A percentile compares a stretch with the other conserved stretches of the same genome.
These are phyloP conservation scores for Notodonta dromedarius DNA, from an alignment of 2,888 invertebrate species.

Conservation along the genomic window DNA sequence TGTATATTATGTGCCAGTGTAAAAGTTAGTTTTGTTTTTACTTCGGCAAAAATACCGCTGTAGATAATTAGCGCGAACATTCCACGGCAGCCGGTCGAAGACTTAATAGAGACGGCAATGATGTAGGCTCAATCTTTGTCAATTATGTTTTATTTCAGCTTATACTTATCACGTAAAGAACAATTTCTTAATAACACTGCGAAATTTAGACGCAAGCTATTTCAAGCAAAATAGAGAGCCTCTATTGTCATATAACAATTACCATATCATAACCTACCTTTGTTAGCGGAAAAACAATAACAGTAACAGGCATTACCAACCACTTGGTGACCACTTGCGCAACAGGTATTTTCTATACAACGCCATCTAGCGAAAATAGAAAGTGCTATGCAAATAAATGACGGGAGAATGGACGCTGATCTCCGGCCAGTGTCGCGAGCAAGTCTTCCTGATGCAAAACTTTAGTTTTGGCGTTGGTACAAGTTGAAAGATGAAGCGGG, in stretches of 20 bases:
- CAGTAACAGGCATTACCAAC: constrained; percentile 21
- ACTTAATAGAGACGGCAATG: too few species aligned
- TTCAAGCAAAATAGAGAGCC: not conserved
- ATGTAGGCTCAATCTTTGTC: too few species aligned
- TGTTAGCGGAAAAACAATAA: constrained; percentile 39
- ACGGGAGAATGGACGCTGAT: constrained; percentile 55
- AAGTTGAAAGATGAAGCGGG: constrained; percentile 19
- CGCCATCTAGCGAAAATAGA: constrained; percentile 75
- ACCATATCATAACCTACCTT: constrained; percentile 27
- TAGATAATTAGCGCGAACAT: too few species aligned
- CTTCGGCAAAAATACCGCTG: too few species aligned
- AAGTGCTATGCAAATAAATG: constrained; percentile 71
- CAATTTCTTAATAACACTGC: too few species aligned
- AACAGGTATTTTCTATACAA: constrained; percentile 36
- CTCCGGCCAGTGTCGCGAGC: constrained; percentile 47
- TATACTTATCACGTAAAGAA: too few species aligned
- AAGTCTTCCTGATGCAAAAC: constrained; percentile 64
- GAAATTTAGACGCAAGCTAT: not conserved
- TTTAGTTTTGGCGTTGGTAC: constrained; percentile 33
- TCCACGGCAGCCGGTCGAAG: too few species aligned
- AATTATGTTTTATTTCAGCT: too few species aligned
- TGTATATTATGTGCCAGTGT: too few species aligned
- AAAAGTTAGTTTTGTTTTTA: too few species aligned
- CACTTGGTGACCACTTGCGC: constrained; percentile 22
- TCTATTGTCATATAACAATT: constrained; percentile 1